Conservation (phyloP, 2,888 invertebrate genomes). For the Diogma glabrata region DNA sequence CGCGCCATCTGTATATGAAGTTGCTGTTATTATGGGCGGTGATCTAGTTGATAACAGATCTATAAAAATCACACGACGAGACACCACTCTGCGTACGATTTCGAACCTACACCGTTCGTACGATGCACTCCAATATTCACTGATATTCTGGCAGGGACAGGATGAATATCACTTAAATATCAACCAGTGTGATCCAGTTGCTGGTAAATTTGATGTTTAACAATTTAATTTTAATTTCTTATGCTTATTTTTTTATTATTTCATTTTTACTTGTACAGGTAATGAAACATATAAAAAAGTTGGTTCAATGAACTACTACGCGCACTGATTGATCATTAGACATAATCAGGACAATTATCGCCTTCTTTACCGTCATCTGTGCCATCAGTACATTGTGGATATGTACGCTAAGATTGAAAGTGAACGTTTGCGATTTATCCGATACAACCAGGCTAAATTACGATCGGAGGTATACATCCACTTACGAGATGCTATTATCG, state of each 20-base stretch:
- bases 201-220: background rate
- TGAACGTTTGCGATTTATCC: background rate
- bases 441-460: background rate
- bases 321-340: no score
- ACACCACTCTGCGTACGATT: conserved; percentile 13
- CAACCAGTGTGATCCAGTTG: no score
- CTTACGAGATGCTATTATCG: no score
- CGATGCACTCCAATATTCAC: background rate
- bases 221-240: background rate
- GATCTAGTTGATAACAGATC: conserved; percentile 15
- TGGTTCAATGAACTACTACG: no score
- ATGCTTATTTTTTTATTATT: no score
- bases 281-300: no score
- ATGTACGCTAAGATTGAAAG: background rate
- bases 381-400: background rate
- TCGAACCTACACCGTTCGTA: background rate
- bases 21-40: conserved; percentile 17
- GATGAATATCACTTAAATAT: no score
- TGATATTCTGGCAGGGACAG: no score
- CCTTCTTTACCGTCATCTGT: no score
- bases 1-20: conserved; percentile 16
- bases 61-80: conserved; percentile 15
- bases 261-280: no score
- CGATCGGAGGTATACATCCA: no score
- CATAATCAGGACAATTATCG: no score